Percentiles rank a stretch among this genome's conserved stretches.
Conservation (phyloP, 2,888 invertebrate genomes). For the Chydorus sphaericus region DNA sequence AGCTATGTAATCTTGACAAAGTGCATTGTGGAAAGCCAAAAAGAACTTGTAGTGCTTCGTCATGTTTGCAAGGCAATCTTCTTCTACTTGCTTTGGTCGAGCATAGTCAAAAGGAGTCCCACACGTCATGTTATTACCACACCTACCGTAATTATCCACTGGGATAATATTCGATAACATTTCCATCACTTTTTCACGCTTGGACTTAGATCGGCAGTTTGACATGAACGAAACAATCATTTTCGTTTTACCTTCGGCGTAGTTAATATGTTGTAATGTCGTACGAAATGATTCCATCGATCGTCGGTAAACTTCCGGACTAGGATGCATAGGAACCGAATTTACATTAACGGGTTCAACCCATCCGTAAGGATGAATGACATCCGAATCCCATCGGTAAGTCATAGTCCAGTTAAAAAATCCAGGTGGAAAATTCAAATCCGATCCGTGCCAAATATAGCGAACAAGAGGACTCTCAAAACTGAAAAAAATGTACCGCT, state of each 20-base stretch:
- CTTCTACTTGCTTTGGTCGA: too few species aligned
- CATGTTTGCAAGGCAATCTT: too few species aligned
- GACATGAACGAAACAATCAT: not conserved
- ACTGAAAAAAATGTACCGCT: too few species aligned
- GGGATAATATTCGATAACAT: conserved; percentile 11
- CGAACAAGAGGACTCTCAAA: too few species aligned
- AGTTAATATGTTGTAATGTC: too few species aligned
- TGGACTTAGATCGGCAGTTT: conserved; percentile 3
- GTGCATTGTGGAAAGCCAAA: conserved; percentile 22
- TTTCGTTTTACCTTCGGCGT: too few species aligned
- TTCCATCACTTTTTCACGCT: conserved; percentile 9
- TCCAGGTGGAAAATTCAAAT: too few species aligned
- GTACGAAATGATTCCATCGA: too few species aligned
- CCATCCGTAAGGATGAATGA: not conserved
- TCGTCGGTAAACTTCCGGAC: too few species aligned
- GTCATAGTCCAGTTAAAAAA: conserved; percentile 2
- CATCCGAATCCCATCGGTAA: not conserved
- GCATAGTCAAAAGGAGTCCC: too few species aligned
- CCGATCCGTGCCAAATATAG: too few species aligned
- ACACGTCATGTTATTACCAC: too few species aligned
- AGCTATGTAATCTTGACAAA: conserved; percentile 22
- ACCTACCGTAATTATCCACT: conserved; percentile 15
- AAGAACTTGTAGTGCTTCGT: conserved; percentile 20
- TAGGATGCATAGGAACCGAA: not conserved
- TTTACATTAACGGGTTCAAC: not conserved